phyloP scores from a whole-genome alignment of 2,113 vertebrate species.

The Gymnogyps californianus region DNA sequence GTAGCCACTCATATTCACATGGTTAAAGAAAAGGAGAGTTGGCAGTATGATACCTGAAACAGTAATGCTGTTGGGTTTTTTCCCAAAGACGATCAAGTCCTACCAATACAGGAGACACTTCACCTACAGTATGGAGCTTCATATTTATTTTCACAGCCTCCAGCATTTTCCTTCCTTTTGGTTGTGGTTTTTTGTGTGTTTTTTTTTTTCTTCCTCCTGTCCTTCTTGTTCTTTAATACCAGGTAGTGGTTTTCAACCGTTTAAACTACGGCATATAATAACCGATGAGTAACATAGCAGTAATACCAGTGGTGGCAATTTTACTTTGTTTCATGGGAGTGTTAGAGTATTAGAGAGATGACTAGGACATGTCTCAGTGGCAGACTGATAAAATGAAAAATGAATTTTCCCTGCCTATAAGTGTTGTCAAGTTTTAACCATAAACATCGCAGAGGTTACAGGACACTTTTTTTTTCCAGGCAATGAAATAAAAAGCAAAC shows the following conservation, averaged over 20 bases:
- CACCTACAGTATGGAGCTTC: background rate
- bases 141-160: constrained; percentile 21
- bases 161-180: constrained; percentile 41
- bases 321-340: constrained; percentile 64
- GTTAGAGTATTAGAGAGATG: constrained; percentile 28
- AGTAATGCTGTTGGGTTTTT: background rate
- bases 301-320: constrained; percentile 63
- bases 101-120: background rate
- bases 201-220: background rate
- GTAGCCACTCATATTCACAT: constrained; percentile 5
- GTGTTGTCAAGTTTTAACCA: constrained; percentile 52
- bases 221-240: constrained; percentile 34
- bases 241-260: constrained; percentile 61
- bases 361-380: constrained; percentile 38
- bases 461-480: background rate
- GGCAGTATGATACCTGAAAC: background rate
- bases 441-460: constrained; percentile 26
- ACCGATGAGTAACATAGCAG: constrained; percentile 58
- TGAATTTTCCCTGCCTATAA: constrained; percentile 34
- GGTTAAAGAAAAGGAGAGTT: background rate
- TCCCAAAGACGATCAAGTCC: background rate
- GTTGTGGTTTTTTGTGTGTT: background rate
- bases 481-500: background rate
- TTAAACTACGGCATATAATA: constrained; percentile 35
- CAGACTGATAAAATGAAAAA: constrained; percentile 10